phyloP scores from a whole-genome alignment of 1,140 invertebrate species.

The Adoxophyes honmai region DNA sequence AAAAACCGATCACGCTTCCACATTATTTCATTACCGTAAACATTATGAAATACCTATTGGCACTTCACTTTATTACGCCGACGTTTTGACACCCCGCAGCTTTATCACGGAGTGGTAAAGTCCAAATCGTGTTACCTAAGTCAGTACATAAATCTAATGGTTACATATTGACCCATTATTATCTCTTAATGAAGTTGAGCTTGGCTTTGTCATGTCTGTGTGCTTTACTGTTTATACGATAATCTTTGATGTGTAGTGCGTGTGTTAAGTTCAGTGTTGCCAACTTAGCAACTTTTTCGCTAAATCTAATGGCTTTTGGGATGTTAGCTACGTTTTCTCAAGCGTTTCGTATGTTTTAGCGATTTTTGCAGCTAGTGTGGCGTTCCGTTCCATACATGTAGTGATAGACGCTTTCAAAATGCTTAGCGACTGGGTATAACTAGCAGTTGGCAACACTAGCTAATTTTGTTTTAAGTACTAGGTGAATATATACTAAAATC shows the following conservation, averaged over 20 bases:
- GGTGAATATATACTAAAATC: too few species aligned
- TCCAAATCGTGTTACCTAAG: background rate
- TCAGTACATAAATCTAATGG: background rate
- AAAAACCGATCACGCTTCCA: background rate
- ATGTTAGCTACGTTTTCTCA: too few species aligned
- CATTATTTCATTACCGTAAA: conserved; percentile 11
- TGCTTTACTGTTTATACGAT: conserved; percentile 6
- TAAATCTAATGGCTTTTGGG: too few species aligned
- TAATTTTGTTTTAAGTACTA: too few species aligned
- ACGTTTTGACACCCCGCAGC: background rate
- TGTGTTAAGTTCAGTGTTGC: too few species aligned
- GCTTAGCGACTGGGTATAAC: too few species aligned
- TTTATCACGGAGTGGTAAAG: background rate
- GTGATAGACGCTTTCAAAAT: too few species aligned
- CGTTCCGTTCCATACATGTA: too few species aligned
- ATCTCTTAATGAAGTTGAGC: conserved; percentile 9
- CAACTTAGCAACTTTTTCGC: too few species aligned
- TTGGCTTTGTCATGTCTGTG: conserved; percentile 14
- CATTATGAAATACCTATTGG: conserved; percentile 8
- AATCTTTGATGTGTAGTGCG: background rate
- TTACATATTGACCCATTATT: conserved; percentile 10
- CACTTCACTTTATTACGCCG: conserved; percentile 1
- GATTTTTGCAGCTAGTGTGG: too few species aligned
- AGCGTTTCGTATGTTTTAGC: too few species aligned
- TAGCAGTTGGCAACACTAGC: too few species aligned